Evolutionary conservation across 1,140 invertebrate genomes (phyloP).

Genomic region (Myzus persicae): DNA sequence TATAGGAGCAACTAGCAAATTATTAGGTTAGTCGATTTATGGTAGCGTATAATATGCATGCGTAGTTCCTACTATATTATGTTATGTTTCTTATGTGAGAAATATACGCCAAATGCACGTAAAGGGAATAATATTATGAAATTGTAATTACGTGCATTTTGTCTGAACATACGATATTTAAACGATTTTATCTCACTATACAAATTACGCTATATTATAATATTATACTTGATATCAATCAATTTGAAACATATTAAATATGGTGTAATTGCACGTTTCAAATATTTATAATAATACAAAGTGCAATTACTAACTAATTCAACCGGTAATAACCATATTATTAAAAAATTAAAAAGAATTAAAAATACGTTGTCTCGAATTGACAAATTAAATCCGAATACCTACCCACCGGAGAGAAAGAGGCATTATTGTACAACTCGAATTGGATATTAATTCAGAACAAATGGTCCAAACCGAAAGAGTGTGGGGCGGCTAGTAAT

Average conservation of each 20-base stretch:
- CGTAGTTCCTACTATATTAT: not conserved
- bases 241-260: not conserved
- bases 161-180: not conserved
- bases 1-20: not conserved
- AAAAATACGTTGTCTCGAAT: not conserved
- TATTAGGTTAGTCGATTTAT: slow-evolving; percentile 23
- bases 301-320: too few species aligned
- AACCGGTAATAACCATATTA: not conserved
- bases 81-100: not conserved
- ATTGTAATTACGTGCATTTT: not conserved
- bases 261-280: not conserved
- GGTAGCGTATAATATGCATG: not conserved
- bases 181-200: not conserved
- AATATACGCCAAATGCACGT: not conserved
- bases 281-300: not conserved
- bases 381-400: not conserved
- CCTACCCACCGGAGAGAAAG: not conserved
- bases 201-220: not conserved
- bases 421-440: not conserved
- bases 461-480: not conserved
- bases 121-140: not conserved
- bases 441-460: not conserved
- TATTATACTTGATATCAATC: not conserved
- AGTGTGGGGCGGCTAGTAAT: not conserved
- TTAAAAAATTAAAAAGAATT: not conserved